A percentile compares a stretch with the other conserved stretches of the same genome.
These are phyloP conservation scores for Matsumurasca onukii DNA, from an alignment of 1,140 invertebrate genomes.

Conservation along the genomic window DNA sequence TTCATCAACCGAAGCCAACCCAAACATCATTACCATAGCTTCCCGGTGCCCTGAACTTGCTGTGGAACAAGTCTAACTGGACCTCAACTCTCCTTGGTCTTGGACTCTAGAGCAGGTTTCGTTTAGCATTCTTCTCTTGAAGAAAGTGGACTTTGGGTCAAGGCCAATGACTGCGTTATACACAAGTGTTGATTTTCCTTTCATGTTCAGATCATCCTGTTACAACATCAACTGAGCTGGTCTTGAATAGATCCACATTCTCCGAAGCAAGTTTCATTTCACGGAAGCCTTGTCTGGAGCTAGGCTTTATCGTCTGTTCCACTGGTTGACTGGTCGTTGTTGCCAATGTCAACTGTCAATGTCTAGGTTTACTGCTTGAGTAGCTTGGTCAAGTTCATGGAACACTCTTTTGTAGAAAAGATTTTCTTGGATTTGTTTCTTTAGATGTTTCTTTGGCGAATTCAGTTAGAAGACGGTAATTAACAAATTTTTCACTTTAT, in stretches of 20 bases:
- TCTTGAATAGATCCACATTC: constrained; percentile 20
- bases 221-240: not conserved
- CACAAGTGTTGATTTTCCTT: not conserved
- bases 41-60: not conserved
- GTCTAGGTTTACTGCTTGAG: no score
- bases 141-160: constrained; percentile 9
- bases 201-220: not conserved
- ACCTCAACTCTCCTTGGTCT: not conserved
- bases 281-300: no score
- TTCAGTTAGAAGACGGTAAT: no score
- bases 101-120: constrained; percentile 19
- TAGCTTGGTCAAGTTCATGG: no score
- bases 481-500: no score
- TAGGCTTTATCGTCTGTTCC: no score
- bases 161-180: not conserved
- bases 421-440: no score
- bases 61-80: not conserved
- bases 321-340: no score
- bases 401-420: no score
- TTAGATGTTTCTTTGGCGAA: no score
- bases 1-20: not conserved
- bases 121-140: not conserved
- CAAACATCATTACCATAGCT: not conserved
- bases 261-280: constrained; percentile 23
- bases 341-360: no score